Conservation (phyloP, 1,140 invertebrate genomes). For the Centruroides sculpturatus region DNA sequence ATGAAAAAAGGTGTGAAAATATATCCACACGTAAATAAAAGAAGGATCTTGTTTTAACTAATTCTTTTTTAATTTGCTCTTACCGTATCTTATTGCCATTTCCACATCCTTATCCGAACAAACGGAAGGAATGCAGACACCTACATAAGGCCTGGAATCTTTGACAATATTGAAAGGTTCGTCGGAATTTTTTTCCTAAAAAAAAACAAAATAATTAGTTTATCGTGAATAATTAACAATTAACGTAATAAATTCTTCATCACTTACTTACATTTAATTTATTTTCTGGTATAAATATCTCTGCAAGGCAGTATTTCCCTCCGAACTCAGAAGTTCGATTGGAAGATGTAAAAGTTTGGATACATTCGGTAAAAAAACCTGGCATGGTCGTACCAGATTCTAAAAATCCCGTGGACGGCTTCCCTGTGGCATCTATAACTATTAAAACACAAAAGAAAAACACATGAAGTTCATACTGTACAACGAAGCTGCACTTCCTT, state of each 20-base stretch:
- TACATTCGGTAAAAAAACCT: conserved; percentile 19
- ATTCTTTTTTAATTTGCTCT: background rate
- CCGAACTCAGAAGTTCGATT: background rate
- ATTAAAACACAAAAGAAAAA: background rate
- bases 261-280: conserved; percentile 2
- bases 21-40: no score
- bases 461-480: no score
- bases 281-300: conserved; percentile 5
- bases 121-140: conserved; percentile 12
- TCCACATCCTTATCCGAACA: conserved; percentile 6
- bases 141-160: conserved; percentile 1
- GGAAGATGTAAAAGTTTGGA: conserved; percentile 2
- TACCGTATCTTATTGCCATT: conserved; percentile 5
- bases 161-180: background rate
- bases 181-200: conserved; percentile 5
- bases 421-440: conserved; percentile 21
- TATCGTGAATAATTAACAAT: background rate
- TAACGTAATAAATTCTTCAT: background rate
- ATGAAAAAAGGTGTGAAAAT: no score
- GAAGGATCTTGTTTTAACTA: no score
- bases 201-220: background rate
- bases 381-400: conserved; percentile 15
- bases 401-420: conserved; percentile 17
- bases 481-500: no score
- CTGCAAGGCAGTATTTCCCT: conserved; percentile 17